Percentiles rank a stretch among this genome's conserved stretches.
phyloP scores from a whole-genome alignment of 2,797 vertebrate species.

The Mormyrops boulengeri region DNA sequence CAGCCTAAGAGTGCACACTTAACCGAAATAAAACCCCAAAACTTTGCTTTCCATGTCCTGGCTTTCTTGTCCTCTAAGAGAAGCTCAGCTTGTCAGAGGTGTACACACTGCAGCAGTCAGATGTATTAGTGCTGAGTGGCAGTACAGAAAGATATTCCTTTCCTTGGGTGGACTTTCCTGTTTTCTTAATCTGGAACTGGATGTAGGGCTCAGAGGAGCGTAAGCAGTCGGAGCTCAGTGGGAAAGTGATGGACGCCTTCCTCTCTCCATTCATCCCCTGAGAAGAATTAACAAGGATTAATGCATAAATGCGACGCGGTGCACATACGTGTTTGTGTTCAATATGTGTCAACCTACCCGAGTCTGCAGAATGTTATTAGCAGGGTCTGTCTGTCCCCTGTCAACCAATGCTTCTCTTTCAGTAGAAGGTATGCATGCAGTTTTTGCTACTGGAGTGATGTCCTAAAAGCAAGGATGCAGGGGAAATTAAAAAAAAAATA shows the following conservation, averaged over 20 bases:
- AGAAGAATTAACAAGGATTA: background rate
- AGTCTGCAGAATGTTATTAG: conserved; percentile 25
- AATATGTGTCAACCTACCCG: conserved; percentile 36
- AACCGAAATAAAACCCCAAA: background rate
- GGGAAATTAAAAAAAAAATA: background rate
- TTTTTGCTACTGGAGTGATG: conserved; percentile 35
- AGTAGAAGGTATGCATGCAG: conserved; percentile 17
- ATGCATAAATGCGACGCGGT: background rate
- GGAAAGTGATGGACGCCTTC: conserved; percentile 45
- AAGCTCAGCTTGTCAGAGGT: conserved; percentile 59
- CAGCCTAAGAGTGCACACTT: background rate
- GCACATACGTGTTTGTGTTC: background rate
- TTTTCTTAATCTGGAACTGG: conserved; percentile 54
- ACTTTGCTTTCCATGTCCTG: background rate
- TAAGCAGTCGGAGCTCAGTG: conserved; percentile 54
- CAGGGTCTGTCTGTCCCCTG: conserved; percentile 31
- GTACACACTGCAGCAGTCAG: conserved; percentile 53
- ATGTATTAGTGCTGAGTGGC: conserved; percentile 51
- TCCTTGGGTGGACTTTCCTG: conserved; percentile 31
- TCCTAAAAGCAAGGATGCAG: conserved; percentile 34
- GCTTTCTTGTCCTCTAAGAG: conserved; percentile 32
- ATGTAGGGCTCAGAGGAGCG: conserved; percentile 51
- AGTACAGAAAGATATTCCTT: conserved; percentile 47
- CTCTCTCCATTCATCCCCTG: conserved; percentile 33
- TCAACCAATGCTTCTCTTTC: conserved; percentile 8